phyloP scores from a whole-genome alignment of 2,888 invertebrate genomes.

The Acanthosepion lycidas region DNA sequence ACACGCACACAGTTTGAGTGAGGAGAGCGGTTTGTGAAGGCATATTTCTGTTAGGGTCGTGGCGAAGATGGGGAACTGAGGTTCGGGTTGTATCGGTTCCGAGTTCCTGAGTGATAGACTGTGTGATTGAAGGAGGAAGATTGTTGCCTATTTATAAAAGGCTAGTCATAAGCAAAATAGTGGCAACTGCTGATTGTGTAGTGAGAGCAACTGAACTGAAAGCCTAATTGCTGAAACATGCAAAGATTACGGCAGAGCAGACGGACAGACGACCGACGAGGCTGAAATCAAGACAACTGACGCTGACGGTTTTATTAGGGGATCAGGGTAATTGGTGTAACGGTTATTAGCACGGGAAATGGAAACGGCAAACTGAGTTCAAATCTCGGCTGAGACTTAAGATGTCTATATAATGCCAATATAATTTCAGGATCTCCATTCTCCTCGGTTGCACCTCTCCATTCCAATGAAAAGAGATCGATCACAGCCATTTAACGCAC shows the following conservation, averaged over 20 bases:
- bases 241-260: neutral
- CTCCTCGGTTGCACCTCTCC: no score
- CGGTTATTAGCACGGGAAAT: neutral
- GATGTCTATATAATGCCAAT: no score
- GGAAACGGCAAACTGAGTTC: neutral
- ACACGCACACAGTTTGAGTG: neutral
- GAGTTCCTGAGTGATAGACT: neutral
- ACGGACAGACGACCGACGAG: neutral
- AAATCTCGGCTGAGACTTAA: neutral
- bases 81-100: neutral
- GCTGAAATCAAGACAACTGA: neutral
- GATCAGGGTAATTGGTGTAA: no score
- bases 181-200: neutral
- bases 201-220: neutral
- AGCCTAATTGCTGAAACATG: conserved; percentile 16
- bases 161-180: neutral
- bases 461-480: no score
- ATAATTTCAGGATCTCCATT: no score
- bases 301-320: neutral
- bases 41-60: conserved; percentile 33
- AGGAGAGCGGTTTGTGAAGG: neutral
- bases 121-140: neutral
- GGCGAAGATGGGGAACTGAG: conserved; percentile 7
- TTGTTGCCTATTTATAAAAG: neutral
- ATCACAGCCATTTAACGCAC: no score